A percentile compares a stretch with the other conserved stretches of the same genome.
These are phyloP conservation scores for Paramisgurnus dabryanus DNA, from an alignment of 2,113 vertebrate species.

Conservation along the genomic window DNA sequence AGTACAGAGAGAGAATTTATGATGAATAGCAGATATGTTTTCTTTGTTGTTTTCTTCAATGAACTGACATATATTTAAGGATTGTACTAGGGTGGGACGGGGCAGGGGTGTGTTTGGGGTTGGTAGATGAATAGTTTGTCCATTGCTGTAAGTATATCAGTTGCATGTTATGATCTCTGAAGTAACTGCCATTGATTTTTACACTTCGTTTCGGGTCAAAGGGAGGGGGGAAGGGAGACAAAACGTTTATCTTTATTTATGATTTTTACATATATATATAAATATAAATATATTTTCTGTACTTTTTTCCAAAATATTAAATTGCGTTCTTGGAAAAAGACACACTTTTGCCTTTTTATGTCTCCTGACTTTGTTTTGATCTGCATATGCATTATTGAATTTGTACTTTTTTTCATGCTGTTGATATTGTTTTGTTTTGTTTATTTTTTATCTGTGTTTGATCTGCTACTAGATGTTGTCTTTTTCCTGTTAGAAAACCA, in stretches of 20 bases:
- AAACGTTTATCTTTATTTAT: conserved; percentile 76
- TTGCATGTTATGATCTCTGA: conserved; percentile 76
- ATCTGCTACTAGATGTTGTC: conserved; percentile 12
- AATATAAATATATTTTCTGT: conserved; percentile 54
- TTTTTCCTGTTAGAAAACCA: conserved; percentile 45
- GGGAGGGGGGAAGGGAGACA: conserved; percentile 55
- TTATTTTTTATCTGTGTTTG: conserved; percentile 29
- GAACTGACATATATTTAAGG: conserved; percentile 75
- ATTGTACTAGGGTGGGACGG: conserved; percentile 67
- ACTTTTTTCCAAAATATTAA: conserved; percentile 53
- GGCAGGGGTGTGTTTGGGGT: conserved; percentile 43
- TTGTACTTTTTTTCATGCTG: conserved; percentile 58
- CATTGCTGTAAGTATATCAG: conserved; percentile 73
- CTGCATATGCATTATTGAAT: conserved; percentile 59
- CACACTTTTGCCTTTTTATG: conserved; percentile 63
- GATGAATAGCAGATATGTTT: conserved; percentile 53
- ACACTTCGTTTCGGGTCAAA: conserved; percentile 44
- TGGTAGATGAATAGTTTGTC: conserved; percentile 64
- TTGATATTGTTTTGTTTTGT: conserved; percentile 51
- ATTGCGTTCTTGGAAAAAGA: conserved; percentile 67
- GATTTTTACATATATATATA: conserved; percentile 71
- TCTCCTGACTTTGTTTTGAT: conserved; percentile 54
- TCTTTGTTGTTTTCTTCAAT: conserved; percentile 61
- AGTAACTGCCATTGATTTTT: conserved; percentile 74
- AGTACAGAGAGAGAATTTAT: conserved; percentile 38